These are phyloP conservation scores for Muschampia plurimacula DNA, from an alignment of 2,888 invertebrate genomes.

Conservation along the genomic window DNA sequence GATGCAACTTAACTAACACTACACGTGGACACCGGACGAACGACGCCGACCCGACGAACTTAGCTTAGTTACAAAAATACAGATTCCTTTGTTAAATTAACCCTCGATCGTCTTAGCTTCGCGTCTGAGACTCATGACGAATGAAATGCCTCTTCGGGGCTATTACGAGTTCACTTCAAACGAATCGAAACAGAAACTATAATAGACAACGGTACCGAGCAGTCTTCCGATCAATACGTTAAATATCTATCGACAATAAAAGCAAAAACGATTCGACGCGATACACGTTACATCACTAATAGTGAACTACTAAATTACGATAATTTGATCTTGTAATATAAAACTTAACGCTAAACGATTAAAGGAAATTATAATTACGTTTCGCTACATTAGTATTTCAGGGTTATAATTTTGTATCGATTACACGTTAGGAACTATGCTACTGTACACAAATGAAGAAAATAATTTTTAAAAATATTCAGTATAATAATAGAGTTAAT, in stretches of 20 bases:
- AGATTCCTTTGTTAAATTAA: conserved; percentile 79
- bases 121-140: conserved; percentile 75
- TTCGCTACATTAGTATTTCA: conserved; percentile 71
- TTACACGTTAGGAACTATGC: conserved; percentile 83
- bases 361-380: conserved; percentile 67
- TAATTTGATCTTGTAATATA: conserved; percentile 69
- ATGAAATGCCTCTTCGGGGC: conserved; percentile 76
- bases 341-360: conserved; percentile 62
- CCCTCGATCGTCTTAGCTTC: conserved; percentile 79
- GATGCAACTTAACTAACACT: conserved; percentile 53
- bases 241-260: conserved; percentile 55
- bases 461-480: conserved; percentile 65
- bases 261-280: conserved; percentile 61
- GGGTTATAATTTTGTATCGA: conserved; percentile 81
- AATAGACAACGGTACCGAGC: conserved; percentile 69
- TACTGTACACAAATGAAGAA: conserved; percentile 79
- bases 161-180: conserved; percentile 44
- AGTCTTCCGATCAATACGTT: conserved; percentile 78
- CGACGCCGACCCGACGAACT: conserved; percentile 62
- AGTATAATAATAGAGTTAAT: conserved; percentile 57
- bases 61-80: conserved; percentile 83
- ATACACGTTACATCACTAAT: conserved; percentile 57
- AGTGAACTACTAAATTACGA: conserved; percentile 63
- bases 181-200: conserved; percentile 42
- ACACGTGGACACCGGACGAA: conserved; percentile 58